Evolutionary conservation across 2,113 vertebrate species (phyloP), one percentile per base, ranked within the genome.

Genomic region (Ageneiosus marmoratus): DNA sequence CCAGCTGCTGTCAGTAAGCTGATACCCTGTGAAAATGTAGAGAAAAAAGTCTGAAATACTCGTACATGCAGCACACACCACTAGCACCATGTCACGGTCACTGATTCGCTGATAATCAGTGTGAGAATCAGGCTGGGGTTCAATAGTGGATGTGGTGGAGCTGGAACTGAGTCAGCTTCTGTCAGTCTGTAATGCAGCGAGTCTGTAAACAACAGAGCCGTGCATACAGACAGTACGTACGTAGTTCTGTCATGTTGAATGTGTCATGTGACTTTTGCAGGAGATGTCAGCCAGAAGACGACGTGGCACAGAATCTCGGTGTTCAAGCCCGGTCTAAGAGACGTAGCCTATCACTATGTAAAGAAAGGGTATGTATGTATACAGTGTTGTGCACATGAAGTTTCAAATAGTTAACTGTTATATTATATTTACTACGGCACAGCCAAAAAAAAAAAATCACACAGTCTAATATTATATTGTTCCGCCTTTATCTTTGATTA

Each of bases 221-320:
- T 41, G 22, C 2, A 70, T n/a, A 6, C 13, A 70, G 11, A 48
- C 12, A 15, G 12, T 73, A 46, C 32, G 63, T 73, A 5, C 22
- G 16, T 37, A 9, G 5, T 41, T 44, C 24, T n/a, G 12, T 22
- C 9, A 18, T 83, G 20, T 15, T 73, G 5, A 27, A 69, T 10
- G 2, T 10, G 63, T 77, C 3, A 41, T 41, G 72, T 77, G 86
- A n/a, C 27, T n/a, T 22, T 80, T 84, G 2, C 89, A 98, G 97
- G 96, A 34, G 98, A 99, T 83, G 85, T 99, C 89, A 98, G 95
- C 83, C 98, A 99, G 87, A 99, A 99, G 93, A 99, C 98, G 0
- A 98, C 97, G 0, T 98, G 98, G 97, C 97, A 99, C 88, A 95
- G 98, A 7, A 92, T 99, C 77, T 99, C 98, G 0, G 94, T 99